Evolutionary conservation across 2,888 invertebrate genomes (phyloP), one percentile per base, ranked within the genome.

Genomic region (Tinea pellionella): DNA sequence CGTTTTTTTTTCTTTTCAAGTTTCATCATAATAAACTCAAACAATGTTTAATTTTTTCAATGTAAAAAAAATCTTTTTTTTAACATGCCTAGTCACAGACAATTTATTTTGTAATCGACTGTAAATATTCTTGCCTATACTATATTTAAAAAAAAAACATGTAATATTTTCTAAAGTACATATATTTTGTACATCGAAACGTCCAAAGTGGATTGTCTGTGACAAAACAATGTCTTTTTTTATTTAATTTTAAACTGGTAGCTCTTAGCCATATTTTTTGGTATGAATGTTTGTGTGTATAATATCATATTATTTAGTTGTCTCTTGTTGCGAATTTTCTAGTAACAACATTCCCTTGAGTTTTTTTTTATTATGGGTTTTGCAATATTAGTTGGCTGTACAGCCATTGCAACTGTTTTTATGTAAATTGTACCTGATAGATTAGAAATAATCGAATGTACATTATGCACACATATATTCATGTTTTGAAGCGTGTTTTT

Each of bases 381-480:
- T 47, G 47, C 47, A 47, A 15, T 47, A 41, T 3, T 41, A n/a
- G 2, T 41, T 41, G 41, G 41, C 41, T 41, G 41, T 2, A 41
- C 12, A 15, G 47, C 47, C 47, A 9, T 15, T n/a, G 4, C 47
- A 16, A 47, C 47, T 15, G 41, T 62, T 16, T n/a, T 16, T 19
- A 53, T 53, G n/a, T 53, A 77, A 72, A 51, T 60, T 60, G 79
- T 79, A 79, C 79, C 79, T 79, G 79, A 79, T 78, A 78, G 70
- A 69, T 72, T 78, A 79, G 76, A 66, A 66, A 30, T 59, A 67
- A 61, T 62, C 66, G 67, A 65, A 62, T 66, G 65, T 75, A 75
- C 78, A 78, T 76, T 79, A 77, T 73, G 69, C 73, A 79, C 77
- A 80, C 79, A 77, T 75, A 74, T 71, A 66, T 69, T 73, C 73